Conservation (phyloP, 1,140 invertebrate genomes). For the Ceratosolen fusciceps region DNA sequence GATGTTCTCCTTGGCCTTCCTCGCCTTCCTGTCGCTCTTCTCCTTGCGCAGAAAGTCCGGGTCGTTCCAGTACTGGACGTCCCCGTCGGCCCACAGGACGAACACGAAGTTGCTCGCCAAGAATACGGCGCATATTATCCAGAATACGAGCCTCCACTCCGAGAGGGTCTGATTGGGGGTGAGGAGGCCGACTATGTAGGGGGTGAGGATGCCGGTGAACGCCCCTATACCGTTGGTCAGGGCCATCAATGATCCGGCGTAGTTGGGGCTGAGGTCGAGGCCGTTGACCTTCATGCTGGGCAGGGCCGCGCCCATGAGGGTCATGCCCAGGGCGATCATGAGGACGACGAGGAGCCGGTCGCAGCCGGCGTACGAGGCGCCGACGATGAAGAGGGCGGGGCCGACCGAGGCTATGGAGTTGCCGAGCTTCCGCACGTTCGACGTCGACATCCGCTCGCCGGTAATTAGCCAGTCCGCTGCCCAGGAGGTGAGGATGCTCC, state of each 20-base stretch:
- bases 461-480: conserved; percentile 79
- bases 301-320: conserved; percentile 82
- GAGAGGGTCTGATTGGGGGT: conserved; percentile 79
- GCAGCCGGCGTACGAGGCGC: conserved; percentile 86
- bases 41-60: conserved; percentile 54
- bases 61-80: conserved; percentile 81
- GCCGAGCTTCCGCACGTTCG: conserved; percentile 80
- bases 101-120: conserved; percentile 82
- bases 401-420: conserved; percentile 81
- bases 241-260: conserved; percentile 86
- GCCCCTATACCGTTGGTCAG: conserved; percentile 88
- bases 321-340: conserved; percentile 81
- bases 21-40: conserved; percentile 44
- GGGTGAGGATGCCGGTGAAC: conserved; percentile 84
- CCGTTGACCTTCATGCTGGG: conserved; percentile 82
- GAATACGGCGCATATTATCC: conserved; percentile 83
- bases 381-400: conserved; percentile 83
- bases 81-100: conserved; percentile 79
- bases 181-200: conserved; percentile 83
- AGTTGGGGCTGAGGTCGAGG: conserved; percentile 86
- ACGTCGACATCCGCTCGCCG: conserved; percentile 73
- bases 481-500: conserved; percentile 77
- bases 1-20: conserved; percentile 41
- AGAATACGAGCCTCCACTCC: conserved; percentile 88
- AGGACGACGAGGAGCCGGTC: conserved; percentile 76